phyloP scores from a whole-genome alignment of 2,888 invertebrate species.

The Hypercompe scribonia region DNA sequence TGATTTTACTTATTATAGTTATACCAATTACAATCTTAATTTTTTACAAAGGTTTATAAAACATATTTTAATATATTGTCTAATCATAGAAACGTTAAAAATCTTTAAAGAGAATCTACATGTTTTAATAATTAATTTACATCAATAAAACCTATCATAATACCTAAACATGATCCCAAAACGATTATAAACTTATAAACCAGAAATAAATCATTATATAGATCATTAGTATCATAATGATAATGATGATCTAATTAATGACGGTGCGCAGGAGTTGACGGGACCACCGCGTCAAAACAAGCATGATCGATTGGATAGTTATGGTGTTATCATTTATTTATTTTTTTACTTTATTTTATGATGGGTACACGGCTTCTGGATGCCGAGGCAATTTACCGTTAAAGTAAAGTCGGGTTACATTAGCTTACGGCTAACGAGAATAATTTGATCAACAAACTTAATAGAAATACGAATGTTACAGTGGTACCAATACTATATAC shows the following conservation, averaged over 20 bases:
- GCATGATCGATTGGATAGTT: conserved; percentile 61
- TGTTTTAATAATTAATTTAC: not conserved
- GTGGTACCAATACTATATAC: not conserved
- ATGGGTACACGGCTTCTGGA: conserved; percentile 44
- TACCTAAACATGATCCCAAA: conserved; percentile 21
- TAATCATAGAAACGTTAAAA: no score
- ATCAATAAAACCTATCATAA: conserved; percentile 16
- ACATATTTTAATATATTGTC: not conserved
- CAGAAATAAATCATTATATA: conserved; percentile 43
- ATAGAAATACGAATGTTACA: not conserved
- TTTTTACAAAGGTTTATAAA: not conserved
- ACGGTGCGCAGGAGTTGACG: conserved; percentile 48
- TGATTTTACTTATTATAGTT: not conserved
- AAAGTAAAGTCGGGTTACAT: conserved; percentile 11
- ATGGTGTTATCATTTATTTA: conserved; percentile 53
- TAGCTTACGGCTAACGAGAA: not conserved
- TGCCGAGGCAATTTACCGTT: conserved; percentile 36
- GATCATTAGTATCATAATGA: conserved; percentile 62
- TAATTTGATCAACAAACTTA: not conserved
- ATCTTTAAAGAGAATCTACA: no score
- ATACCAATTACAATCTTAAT: not conserved
- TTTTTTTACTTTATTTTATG: conserved; percentile 30
- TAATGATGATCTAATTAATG: conserved; percentile 68
- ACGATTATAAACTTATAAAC: conserved; percentile 25
- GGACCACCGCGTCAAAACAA: conserved; percentile 69